Evolutionary conservation across 1,140 invertebrate genomes (phyloP).

Genomic region (Aphis gossypii): DNA sequence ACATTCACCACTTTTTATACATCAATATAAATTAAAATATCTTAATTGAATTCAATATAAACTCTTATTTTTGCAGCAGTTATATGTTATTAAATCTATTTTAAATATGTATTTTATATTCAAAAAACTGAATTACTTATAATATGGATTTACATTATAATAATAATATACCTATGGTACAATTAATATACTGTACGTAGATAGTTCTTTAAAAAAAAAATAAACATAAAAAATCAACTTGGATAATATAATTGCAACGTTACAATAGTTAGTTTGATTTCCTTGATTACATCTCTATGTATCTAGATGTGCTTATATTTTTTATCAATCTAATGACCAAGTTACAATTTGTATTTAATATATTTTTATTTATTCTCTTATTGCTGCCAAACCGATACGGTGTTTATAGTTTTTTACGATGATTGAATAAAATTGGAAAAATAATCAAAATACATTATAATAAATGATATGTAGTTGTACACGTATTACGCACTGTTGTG

Average conservation of each 20-base stretch:
- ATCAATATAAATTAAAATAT: not conserved
- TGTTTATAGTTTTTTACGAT: constrained; percentile 5
- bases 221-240: not conserved
- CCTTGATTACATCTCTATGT: not conserved
- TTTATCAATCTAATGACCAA: not conserved
- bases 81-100: not conserved
- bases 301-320: not conserved
- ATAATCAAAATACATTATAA: constrained; percentile 18
- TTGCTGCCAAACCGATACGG: not conserved
- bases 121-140: not conserved
- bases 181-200: not conserved
- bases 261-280: not conserved
- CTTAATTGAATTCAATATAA: not conserved
- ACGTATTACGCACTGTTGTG: not conserved
- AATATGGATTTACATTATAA: not conserved
- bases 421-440: constrained; percentile 28
- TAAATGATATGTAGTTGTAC: not conserved
- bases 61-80: not conserved
- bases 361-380: not conserved
- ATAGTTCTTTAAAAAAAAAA: not conserved
- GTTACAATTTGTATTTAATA: not conserved
- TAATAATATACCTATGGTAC: not conserved
- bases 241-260: not conserved
- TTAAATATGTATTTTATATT: not conserved
- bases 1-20: not conserved